Conservation (phyloP, 35 echinoderm and acorn worm species). For the Amphiura filiformis region DNA sequence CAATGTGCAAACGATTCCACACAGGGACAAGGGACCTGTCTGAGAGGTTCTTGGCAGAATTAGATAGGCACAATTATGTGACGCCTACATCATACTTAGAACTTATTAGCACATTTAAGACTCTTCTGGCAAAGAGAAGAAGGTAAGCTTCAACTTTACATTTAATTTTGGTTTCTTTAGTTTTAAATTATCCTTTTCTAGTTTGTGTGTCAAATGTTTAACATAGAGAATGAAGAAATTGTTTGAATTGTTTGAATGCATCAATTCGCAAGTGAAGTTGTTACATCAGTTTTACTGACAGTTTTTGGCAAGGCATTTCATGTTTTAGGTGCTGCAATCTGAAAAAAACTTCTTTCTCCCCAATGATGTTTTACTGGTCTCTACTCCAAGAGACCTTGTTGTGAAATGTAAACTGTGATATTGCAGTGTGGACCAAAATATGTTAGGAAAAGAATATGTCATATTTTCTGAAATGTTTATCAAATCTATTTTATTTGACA, state of each 20-base stretch:
- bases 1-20: constrained; percentile 90
- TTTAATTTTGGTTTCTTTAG: background rate
- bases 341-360: no score
- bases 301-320: no score
- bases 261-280: no score
- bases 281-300: no score
- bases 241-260: background rate
- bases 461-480: no score
- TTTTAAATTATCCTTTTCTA: background rate
- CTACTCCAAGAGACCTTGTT: background rate
- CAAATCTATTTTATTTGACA: constrained; percentile 14
- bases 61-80: constrained; percentile 95
- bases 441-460: no score
- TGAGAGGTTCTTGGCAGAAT: constrained; percentile 72
- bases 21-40: constrained; percentile 74
- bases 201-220: no score
- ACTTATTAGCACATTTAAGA: constrained; percentile 91
- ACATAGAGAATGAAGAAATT: no score
- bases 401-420: background rate
- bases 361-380: no score
- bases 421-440: no score
- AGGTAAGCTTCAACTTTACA: constrained; percentile 32
- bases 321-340: no score
- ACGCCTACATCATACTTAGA: constrained; percentile 96
- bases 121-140: constrained; percentile 89